A percentile compares a stretch with the other conserved stretches of the same genome.
Conservation (phyloP, 2,797 vertebrate species). For the Chrysocyon brachyurus region DNA sequence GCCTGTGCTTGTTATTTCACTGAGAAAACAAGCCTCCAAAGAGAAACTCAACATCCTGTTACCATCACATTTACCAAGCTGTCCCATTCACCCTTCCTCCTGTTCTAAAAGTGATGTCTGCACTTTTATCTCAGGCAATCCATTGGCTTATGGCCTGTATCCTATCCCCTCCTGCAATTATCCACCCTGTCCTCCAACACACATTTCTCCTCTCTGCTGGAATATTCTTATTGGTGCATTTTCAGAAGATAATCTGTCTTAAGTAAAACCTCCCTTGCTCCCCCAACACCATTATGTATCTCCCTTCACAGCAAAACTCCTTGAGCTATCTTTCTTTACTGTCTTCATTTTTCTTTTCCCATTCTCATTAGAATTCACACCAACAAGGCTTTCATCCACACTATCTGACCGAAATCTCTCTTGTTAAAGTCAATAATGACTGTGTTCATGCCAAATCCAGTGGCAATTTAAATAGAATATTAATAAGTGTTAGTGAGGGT, state of each 20-base stretch:
- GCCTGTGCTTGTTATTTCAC: not conserved
- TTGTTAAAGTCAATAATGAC: not conserved
- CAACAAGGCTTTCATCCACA: not conserved
- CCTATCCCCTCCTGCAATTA: not conserved
- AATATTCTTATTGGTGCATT: not conserved
- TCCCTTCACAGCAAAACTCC: not conserved
- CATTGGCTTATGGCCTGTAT: not conserved
- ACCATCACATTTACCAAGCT: not conserved
- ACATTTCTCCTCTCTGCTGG: not conserved
- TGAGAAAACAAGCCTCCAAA: not conserved
- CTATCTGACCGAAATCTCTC: not conserved
- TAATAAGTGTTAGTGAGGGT: not conserved
- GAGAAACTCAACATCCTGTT: not conserved
- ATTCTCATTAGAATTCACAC: not conserved
- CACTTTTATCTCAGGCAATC: not conserved
- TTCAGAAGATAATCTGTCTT: not conserved
- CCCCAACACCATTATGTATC: no score
- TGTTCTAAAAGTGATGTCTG: not conserved
- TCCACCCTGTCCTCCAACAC: not conserved
- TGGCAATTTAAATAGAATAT: slow-evolving; percentile 13
- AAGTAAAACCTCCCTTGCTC: not conserved
- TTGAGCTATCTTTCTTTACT: not conserved
- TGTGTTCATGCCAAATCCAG: not conserved
- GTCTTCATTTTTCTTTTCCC: not conserved
- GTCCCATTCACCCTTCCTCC: not conserved